Conservation (phyloP, 2,113 vertebrate genomes). For the Phalacrocorax brasilianus region DNA sequence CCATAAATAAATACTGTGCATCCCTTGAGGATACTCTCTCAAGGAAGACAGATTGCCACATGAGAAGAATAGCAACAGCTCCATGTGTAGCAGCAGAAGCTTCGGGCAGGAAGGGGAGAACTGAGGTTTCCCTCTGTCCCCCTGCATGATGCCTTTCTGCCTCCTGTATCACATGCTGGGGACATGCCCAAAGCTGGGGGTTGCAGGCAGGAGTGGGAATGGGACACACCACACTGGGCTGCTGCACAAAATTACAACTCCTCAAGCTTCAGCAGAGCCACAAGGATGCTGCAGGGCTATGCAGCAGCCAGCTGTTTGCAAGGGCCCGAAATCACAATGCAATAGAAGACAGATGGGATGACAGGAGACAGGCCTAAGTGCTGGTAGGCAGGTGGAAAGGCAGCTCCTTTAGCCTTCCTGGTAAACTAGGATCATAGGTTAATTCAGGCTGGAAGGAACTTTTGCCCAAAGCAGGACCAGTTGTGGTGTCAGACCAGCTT, state of each 20-base stretch:
- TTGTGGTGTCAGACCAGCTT: background rate
- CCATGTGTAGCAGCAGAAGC: background rate
- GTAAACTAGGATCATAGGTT: background rate
- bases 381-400: background rate
- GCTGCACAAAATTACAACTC: background rate
- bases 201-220: background rate
- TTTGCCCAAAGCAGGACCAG: background rate
- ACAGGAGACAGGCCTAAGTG: background rate
- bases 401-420: background rate
- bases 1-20: background rate
- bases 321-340: background rate
- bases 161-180: background rate
- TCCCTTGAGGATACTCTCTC: background rate
- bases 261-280: background rate
- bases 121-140: background rate
- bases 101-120: background rate
- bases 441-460: background rate
- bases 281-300: background rate
- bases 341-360: background rate
- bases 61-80: background rate
- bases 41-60: background rate
- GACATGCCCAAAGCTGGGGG: background rate
- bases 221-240: background rate
- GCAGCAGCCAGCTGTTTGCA: background rate
- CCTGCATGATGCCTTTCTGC: background rate